These are phyloP conservation scores for Diplosoma virens DNA, from an alignment of 23 tunicate genomes.

Conservation along the genomic window DNA sequence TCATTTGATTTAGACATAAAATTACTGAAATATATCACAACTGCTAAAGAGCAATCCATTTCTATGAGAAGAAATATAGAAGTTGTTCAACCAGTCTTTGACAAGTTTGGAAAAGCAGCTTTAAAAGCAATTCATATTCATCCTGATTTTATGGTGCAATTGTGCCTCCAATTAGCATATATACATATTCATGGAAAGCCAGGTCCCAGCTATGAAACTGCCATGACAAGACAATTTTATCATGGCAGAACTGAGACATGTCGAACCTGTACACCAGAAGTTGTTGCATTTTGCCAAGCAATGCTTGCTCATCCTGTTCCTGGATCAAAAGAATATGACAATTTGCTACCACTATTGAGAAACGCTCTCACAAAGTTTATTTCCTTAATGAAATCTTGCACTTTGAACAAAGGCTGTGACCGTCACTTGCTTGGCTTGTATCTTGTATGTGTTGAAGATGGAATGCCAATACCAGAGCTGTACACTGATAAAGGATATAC, in stretches of 20 bases:
- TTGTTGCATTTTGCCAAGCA: constrained; percentile 60
- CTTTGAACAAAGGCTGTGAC: constrained; percentile 72
- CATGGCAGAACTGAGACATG: constrained; percentile 93
- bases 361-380: constrained; percentile 72
- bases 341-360: constrained; percentile 13
- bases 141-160: constrained; percentile 78
- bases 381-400: constrained; percentile 65
- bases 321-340: constrained; percentile 3
- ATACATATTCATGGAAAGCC: constrained; percentile 79
- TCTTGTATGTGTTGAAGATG: constrained; percentile 51
- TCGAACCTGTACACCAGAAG: constrained; percentile 89
- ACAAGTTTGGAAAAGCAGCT: constrained; percentile 62
- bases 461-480: constrained; percentile 55
- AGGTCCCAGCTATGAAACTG: constrained; percentile 95
- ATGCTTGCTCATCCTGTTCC: constrained; percentile 18
- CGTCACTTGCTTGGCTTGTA: constrained; percentile 80
- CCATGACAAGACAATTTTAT: constrained; percentile 83
- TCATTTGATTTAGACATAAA: constrained; percentile 50
- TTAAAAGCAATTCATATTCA: constrained; percentile 54
- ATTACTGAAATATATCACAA: constrained; percentile 15
- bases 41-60: constrained; percentile 16
- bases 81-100: constrained; percentile 33
- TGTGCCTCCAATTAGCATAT: constrained; percentile 75
- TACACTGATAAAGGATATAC: constrained; percentile 65
- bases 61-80: constrained; percentile 41